Base-by-base conservation (phyloP, 1,140 invertebrate species). In the Euura lappo region DNA sequence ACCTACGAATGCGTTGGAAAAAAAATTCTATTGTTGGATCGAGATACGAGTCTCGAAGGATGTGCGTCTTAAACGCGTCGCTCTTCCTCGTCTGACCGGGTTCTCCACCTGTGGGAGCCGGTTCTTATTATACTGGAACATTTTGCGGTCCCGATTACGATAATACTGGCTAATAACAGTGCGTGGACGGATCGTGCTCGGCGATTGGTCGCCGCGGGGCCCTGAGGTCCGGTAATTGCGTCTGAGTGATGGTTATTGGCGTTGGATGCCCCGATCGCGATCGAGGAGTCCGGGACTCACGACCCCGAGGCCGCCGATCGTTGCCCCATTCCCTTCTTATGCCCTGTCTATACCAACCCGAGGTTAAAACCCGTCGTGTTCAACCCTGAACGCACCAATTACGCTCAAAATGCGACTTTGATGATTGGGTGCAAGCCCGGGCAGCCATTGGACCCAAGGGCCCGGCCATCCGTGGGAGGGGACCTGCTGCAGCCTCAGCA, bases 391-490 rank as follows among this genome's bases (percentile, higher is more conserved):
- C 80, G 84, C 81, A 82, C 79, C 82, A 78, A 86, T 86, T 87
- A 85, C 44, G 66, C 76, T 83, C 80, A 74, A 87, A 86, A 87
- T 86, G 85, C 83, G 84, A 86, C 79, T 86, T 87, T 86, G 85
- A 87, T 87, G 82, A 86, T 85, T 80, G 83, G 84, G 80, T 86
- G 75, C 76, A 11, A 4, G 69, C 28, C 28, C 8, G 44, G 45
- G 4, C 42, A 10, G 69, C 44, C 69, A 70, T 45, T 5, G 69
- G 69, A 10, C 69, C 69, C 45, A 45, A 45, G 6, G 69, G 69
- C 11, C 69, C 42, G 45, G 46, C 28, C 28, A 28, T 28, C 28
- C 28, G 28, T 28, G 28, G 28, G 28, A 28, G 28, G 28, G 28
- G 28, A 28, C 28, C 28, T 28, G 28, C 28, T 28, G 28, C 28